Percentiles rank a stretch among this genome's conserved stretches.
These are phyloP conservation scores for Sminthurinus aureus DNA, from an alignment of 2,888 invertebrate genomes.

Conservation along the genomic window DNA sequence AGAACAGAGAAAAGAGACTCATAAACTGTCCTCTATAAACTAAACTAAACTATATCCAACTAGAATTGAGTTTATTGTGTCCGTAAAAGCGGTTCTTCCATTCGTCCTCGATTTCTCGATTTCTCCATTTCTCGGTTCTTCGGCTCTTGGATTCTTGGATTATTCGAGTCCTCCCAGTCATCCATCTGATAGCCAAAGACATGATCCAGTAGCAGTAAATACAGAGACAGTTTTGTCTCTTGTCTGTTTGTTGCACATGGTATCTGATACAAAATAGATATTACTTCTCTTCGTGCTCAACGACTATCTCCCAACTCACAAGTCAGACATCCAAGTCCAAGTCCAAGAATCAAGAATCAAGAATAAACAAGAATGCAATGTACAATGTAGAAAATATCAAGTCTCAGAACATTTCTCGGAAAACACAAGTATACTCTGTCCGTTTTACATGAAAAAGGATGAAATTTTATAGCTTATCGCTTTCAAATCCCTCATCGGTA, in stretches of 20 bases:
- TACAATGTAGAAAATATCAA: neutral
- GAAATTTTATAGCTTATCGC: no score
- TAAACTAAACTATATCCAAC: neutral
- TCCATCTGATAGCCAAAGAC: slow-evolving; percentile 33
- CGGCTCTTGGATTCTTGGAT: no score
- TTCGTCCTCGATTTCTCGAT: no score
- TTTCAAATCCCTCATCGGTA: no score
- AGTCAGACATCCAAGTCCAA: neutral
- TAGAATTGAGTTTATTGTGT: slow-evolving; percentile 36
- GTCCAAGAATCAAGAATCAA: no score
- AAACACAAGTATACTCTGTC: no score
- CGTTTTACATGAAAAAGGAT: no score
- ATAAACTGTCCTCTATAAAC: slow-evolving; percentile 39
- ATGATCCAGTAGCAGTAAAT: neutral
- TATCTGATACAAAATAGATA: no score
- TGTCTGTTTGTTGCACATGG: no score
- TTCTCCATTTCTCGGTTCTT: no score
- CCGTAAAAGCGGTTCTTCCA: slow-evolving; percentile 31
- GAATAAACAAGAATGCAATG: neutral
- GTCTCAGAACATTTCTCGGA: no score
- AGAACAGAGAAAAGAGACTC: slow-evolving; percentile 2
- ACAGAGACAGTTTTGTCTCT: neutral
- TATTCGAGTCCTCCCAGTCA: no score
- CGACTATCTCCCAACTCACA: neutral
- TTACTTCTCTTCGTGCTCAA: neutral